Conservation (phyloP, 2,888 invertebrate species). For the Strigamia maritima region DNA sequence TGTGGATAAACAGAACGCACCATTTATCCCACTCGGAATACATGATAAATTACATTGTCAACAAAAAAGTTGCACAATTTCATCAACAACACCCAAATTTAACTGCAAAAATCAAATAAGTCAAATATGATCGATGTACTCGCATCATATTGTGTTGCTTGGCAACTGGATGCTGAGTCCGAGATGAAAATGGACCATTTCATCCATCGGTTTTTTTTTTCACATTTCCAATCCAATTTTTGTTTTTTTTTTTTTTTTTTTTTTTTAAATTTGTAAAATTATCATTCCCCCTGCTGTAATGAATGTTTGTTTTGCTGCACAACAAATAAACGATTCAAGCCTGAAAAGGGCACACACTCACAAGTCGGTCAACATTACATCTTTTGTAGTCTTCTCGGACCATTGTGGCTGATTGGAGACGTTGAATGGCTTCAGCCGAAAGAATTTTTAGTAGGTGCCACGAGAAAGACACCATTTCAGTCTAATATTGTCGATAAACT, state of each 20-base stretch:
- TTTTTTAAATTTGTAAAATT: neutral
- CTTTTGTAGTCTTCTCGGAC: neutral
- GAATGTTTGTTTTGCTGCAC: neutral
- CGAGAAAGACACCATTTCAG: neutral
- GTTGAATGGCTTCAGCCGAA: neutral
- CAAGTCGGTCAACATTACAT: slow-evolving; percentile 2
- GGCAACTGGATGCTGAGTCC: neutral
- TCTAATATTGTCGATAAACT: neutral
- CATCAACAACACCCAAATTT: neutral
- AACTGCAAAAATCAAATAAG: neutral
- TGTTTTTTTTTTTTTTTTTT: neutral
- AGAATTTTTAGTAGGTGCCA: neutral
- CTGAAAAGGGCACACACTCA: neutral
- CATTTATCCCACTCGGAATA: neutral
- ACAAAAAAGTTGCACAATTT: neutral
- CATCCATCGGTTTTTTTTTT: too few species aligned
- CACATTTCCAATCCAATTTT: neutral
- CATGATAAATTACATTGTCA: neutral
- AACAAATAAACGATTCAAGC: neutral
- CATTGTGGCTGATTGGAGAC: slow-evolving; percentile 11
- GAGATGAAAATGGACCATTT: neutral
- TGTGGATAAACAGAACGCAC: neutral
- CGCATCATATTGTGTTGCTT: neutral
- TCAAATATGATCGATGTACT: too few species aligned
- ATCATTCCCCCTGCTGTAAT: neutral